Conservation (phyloP, 1,140 invertebrate species). For the Trichonephila inaurata region DNA sequence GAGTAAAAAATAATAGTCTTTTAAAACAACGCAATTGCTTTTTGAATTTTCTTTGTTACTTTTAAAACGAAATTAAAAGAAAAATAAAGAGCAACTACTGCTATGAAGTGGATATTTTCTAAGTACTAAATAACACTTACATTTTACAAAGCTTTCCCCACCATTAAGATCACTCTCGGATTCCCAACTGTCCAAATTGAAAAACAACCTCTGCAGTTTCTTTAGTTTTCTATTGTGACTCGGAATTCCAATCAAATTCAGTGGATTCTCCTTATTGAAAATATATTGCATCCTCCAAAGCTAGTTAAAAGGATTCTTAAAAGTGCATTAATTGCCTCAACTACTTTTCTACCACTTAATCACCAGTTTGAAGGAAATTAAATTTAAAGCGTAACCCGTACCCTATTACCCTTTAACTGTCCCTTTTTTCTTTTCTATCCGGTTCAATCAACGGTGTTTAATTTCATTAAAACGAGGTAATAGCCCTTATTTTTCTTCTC, state of each 20-base stretch:
- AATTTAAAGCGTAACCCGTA: background rate
- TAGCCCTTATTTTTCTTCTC: background rate
- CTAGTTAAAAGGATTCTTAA: background rate
- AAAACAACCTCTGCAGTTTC: too few relatives aligned
- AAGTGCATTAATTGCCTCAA: background rate
- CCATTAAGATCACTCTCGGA: too few relatives aligned
- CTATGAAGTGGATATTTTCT: too few relatives aligned
- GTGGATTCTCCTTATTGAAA: background rate
- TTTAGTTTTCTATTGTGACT: background rate
- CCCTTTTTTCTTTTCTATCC: background rate
- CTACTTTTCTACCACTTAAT: background rate
- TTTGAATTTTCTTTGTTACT: too few relatives aligned
- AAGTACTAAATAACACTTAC: too few relatives aligned
- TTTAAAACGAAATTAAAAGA: too few relatives aligned
- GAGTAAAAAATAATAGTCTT: too few relatives aligned
- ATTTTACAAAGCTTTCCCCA: too few relatives aligned
- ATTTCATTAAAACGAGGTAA: constrained; percentile 7
- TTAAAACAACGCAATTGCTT: too few relatives aligned
- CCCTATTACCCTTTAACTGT: background rate
- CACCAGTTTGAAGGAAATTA: background rate
- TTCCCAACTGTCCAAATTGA: too few relatives aligned
- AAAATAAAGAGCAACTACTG: too few relatives aligned
- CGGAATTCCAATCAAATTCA: background rate
- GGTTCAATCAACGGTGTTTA: constrained; percentile 11
- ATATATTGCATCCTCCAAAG: background rate